phyloP scores from a whole-genome alignment of 2,888 invertebrate genomes.

The Aphidius colemani region DNA sequence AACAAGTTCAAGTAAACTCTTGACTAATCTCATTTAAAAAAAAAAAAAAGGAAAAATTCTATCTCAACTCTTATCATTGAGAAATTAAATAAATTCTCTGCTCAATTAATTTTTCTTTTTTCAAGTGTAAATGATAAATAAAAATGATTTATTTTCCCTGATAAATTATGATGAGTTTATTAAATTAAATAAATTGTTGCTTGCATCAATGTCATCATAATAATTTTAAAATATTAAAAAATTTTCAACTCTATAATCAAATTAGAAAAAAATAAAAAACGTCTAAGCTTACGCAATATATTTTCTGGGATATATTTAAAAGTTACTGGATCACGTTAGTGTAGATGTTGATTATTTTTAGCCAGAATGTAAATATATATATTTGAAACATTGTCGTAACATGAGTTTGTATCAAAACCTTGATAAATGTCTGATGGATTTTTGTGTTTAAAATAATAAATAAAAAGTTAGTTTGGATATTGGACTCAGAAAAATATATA shows the following conservation, averaged over 20 bases:
- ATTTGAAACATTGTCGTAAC: background rate
- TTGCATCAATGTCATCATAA: background rate
- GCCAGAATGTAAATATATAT: background rate
- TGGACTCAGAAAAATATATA: background rate
- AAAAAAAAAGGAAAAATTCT: no score
- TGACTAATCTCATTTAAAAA: no score
- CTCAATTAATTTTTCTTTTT: no score
- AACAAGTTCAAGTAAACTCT: no score
- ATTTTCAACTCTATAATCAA: background rate
- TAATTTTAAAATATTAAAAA: slow-evolving; percentile 1
- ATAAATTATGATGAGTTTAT: no score
- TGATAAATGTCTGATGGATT: background rate
- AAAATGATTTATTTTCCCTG: no score
- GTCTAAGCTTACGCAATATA: slow-evolving; percentile 19
- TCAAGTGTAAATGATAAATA: no score
- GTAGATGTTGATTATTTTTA: slow-evolving; percentile 7
- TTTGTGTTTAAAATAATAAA: background rate
- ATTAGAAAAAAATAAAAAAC: background rate
- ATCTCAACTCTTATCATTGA: no score
- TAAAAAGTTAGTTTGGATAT: background rate
- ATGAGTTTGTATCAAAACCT: background rate
- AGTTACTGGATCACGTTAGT: slow-evolving; percentile 27
- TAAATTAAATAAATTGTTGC: background rate
- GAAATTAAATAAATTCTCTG: no score
- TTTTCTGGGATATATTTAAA: slow-evolving; percentile 15